phyloP scores from a whole-genome alignment of 2,888 invertebrate species.

The Parnassius smintheus region DNA sequence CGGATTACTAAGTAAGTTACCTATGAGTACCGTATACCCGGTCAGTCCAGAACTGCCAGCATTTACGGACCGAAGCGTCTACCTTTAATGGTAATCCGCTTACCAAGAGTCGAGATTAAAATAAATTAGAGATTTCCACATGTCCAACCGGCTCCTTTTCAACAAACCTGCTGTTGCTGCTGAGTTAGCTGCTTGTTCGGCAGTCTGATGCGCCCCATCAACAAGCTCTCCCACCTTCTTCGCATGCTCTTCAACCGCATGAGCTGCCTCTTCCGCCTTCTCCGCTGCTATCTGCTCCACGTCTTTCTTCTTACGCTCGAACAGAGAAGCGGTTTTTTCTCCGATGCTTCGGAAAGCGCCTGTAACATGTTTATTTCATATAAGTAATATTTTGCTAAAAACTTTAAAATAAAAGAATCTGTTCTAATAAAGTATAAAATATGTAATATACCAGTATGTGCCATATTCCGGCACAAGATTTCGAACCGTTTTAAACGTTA shows the following conservation, averaged over 20 bases:
- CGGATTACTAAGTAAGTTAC: too few species aligned
- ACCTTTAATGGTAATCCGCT: too few species aligned
- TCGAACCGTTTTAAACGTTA: too few species aligned
- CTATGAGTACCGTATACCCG: too few species aligned
- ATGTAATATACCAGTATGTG: too few species aligned
- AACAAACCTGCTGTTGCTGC: slow-evolving; percentile 29
- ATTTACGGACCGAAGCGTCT: neutral
- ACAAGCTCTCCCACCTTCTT: slow-evolving; percentile 83
- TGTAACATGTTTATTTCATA: slow-evolving; percentile 42
- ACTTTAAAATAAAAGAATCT: neutral
- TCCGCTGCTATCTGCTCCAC: slow-evolving; percentile 83
- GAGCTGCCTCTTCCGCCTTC: slow-evolving; percentile 82
- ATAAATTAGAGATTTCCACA: too few species aligned
- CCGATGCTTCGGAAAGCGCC: slow-evolving; percentile 87
- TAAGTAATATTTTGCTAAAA: neutral
- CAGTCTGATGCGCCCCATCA: slow-evolving; percentile 79
- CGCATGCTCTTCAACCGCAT: slow-evolving; percentile 83
- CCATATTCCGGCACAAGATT: too few species aligned
- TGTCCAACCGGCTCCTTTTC: too few species aligned
- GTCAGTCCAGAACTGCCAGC: too few species aligned
- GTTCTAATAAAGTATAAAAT: too few species aligned
- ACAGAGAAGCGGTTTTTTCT: slow-evolving; percentile 86
- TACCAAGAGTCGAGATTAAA: too few species aligned
- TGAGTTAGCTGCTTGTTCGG: slow-evolving; percentile 73
- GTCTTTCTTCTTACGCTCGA: slow-evolving; percentile 87